Conservation (phyloP, 2,797 vertebrate genomes). For the Hippoglossus hippoglossus region DNA sequence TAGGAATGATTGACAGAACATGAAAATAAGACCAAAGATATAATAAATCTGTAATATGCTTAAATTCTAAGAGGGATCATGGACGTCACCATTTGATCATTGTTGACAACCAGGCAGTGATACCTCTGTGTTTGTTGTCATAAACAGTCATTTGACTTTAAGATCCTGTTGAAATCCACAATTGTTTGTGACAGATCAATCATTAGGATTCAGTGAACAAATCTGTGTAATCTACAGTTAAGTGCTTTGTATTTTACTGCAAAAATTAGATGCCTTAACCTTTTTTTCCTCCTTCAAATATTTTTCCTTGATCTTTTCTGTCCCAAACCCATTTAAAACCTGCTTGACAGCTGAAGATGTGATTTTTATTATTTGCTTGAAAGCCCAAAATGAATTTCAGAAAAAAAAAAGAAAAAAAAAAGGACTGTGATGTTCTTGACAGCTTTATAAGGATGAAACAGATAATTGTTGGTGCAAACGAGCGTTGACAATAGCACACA, state of each 20-base stretch:
- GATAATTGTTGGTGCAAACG: background rate
- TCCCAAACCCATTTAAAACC: background rate
- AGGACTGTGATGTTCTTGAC: background rate
- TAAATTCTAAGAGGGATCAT: no score
- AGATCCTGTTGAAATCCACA: background rate
- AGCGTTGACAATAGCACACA: background rate
- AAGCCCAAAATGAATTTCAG: no score
- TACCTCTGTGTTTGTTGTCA: background rate
- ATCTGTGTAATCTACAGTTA: background rate
- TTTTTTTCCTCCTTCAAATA: background rate
- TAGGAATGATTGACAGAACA: no score
- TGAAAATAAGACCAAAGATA: no score
- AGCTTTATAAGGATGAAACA: no score
- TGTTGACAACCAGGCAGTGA: no score
- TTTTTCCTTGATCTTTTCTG: background rate
- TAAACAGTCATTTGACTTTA: background rate
- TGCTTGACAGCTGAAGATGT: background rate
- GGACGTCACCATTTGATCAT: no score
- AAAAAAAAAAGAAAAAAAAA: background rate
- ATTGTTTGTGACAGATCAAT: background rate
- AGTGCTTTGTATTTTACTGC: no score
- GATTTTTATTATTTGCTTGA: no score
- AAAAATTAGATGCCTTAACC: background rate
- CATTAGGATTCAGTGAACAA: no score
- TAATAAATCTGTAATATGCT: no score